These are phyloP conservation scores for Cerceris rybyensis DNA, from an alignment of 2,888 invertebrate genomes.

Conservation along the genomic window DNA sequence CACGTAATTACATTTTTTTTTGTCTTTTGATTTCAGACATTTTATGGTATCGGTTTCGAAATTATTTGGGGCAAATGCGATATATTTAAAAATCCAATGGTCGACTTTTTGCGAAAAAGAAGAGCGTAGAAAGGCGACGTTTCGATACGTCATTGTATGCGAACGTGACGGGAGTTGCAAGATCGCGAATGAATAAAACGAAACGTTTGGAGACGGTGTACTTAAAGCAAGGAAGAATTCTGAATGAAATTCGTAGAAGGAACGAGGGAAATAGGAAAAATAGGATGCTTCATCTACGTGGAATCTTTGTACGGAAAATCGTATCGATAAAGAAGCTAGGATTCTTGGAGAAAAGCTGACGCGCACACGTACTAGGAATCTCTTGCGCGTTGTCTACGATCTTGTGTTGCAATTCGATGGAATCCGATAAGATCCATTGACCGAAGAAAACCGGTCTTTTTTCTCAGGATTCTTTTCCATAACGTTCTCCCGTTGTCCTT, in stretches of 20 bases:
- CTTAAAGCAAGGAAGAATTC: neutral
- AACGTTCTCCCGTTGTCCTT: constrained; percentile 2
- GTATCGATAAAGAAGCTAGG: constrained; percentile 5
- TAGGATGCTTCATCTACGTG: neutral
- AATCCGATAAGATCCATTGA: constrained; percentile 40
- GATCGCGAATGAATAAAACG: neutral
- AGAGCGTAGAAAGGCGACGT: no score
- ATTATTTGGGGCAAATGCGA: no score
- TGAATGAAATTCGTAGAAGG: neutral
- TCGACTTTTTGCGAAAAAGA: no score
- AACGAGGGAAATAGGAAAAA: no score
- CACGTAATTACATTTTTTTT: neutral
- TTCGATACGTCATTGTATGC: no score
- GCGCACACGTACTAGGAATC: constrained; percentile 17
- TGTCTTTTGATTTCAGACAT: no score
- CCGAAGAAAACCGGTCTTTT: constrained; percentile 23
- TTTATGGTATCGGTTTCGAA: no score
- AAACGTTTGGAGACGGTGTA: neutral
- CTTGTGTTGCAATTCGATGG: constrained; percentile 32
- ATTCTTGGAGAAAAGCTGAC: constrained; percentile 4
- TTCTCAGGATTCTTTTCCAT: constrained; percentile 21
- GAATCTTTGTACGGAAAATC: neutral
- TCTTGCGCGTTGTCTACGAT: constrained; percentile 3
- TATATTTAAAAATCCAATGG: no score
- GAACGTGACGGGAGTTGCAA: no score